These are phyloP conservation scores for Pogona vitticeps DNA, from an alignment of 2,113 vertebrate genomes.

Conservation along the genomic window DNA sequence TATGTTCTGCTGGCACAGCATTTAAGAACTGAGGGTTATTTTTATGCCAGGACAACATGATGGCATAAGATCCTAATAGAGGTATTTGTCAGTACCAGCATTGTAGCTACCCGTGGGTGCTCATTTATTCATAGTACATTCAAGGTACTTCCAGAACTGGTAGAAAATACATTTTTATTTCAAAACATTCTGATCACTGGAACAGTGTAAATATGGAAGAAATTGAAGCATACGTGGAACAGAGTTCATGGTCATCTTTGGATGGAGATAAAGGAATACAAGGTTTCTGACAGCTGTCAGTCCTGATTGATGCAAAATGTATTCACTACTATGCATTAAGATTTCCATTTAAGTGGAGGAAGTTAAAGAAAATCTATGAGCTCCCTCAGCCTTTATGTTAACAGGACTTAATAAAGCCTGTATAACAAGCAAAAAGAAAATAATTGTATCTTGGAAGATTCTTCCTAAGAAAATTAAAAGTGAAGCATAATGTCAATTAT, in stretches of 20 bases:
- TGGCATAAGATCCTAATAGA: no score
- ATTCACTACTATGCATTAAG: no score
- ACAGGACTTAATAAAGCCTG: not conserved
- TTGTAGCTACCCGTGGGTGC: not conserved
- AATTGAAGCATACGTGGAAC: not conserved
- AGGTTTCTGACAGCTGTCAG: not conserved
- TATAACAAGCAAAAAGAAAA: not conserved
- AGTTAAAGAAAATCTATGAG: not conserved
- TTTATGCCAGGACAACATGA: no score
- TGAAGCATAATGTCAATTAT: not conserved
- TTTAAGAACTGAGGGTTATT: no score
- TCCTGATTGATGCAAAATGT: not conserved
- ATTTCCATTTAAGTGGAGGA: not conserved
- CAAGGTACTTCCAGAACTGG: not conserved
- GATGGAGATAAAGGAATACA: not conserved
- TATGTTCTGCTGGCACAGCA: no score
- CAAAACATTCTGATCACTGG: not conserved
- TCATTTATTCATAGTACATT: not conserved
- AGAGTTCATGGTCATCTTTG: not conserved
- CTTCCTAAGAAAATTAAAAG: not conserved
- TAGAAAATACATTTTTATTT: not conserved
- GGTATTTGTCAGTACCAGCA: not conserved
- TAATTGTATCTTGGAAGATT: not conserved
- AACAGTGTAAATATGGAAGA: not conserved
- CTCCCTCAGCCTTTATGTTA: not conserved